These are phyloP conservation scores for Biston betularia DNA, from an alignment of 2,888 invertebrate species.

Conservation along the genomic window DNA sequence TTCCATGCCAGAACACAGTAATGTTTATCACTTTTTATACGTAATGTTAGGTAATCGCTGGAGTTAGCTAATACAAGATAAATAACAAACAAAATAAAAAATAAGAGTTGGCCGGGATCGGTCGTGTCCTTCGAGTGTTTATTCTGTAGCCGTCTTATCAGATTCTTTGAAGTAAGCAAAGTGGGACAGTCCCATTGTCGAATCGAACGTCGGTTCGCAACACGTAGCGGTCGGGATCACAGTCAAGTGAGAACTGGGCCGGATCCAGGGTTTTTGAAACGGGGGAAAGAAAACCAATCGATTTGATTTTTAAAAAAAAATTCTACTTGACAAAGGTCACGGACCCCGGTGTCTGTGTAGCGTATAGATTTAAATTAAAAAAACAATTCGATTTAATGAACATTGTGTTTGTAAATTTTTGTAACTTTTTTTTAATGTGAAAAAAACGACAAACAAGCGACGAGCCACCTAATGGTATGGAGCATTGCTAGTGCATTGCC, in stretches of 20 bases:
- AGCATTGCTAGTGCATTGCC: no score
- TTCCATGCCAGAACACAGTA: neutral
- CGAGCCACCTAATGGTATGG: no score
- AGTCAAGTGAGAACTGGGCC: constrained; percentile 14
- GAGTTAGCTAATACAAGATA: neutral
- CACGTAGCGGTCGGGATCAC: constrained; percentile 29
- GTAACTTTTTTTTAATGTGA: no score
- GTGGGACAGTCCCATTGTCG: constrained; percentile 31
- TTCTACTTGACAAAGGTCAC: no score
- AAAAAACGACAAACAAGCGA: no score
- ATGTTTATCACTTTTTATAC: neutral
- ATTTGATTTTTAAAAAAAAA: no score
- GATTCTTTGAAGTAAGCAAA: constrained; percentile 33
- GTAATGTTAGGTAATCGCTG: neutral
- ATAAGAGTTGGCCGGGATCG: constrained; percentile 10
- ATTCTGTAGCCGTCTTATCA: constrained; percentile 20
- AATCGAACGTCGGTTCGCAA: constrained; percentile 22
- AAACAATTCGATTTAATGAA: no score
- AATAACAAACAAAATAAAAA: constrained; percentile 15
- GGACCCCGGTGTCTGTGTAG: no score
- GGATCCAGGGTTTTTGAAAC: neutral
- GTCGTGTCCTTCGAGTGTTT: constrained; percentile 27
- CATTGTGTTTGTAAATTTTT: no score
- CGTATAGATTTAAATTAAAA: no score
- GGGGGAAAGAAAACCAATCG: no score